These are phyloP conservation scores for Rhogogaster chlorosoma DNA, from an alignment of 2,888 invertebrate genomes.

Conservation along the genomic window DNA sequence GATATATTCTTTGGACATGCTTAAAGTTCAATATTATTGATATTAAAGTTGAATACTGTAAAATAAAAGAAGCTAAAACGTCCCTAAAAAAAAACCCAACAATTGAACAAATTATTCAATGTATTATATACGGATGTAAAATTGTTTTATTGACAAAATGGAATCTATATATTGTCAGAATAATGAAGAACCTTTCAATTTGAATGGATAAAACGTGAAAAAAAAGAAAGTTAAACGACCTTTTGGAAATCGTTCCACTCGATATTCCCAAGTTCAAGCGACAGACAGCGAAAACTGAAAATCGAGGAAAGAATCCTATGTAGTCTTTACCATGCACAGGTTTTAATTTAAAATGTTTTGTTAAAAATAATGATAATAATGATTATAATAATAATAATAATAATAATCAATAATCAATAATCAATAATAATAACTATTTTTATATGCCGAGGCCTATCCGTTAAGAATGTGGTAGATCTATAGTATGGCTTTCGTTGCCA, in stretches of 20 bases:
- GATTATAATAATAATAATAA: conserved; percentile 36
- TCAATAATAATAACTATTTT: conserved; percentile 45
- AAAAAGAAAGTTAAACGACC: background rate
- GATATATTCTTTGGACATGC: background rate
- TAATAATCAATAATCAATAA: conserved; percentile 40
- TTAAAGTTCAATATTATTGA: background rate
- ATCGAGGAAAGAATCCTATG: conserved; percentile 2
- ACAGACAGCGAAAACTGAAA: background rate
- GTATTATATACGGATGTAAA: background rate
- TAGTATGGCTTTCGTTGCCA: conserved; percentile 93
- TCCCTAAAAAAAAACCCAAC: too few relatives aligned
- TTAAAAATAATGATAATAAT: conserved; percentile 31
- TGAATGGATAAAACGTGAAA: background rate
- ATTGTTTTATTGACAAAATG: background rate
- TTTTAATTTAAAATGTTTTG: conserved; percentile 45
- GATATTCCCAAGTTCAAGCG: background rate
- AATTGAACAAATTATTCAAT: too few relatives aligned
- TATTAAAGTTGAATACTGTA: background rate
- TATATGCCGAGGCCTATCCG: conserved; percentile 54
- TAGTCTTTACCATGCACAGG: conserved; percentile 15
- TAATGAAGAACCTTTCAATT: background rate
- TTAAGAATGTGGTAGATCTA: conserved; percentile 89
- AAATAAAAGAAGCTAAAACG: background rate
- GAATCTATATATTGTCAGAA: background rate
- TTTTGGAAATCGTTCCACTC: background rate